Evolutionary conservation across 2,113 vertebrate genomes (phyloP).

Genomic region (Pelusios castaneus): DNA sequence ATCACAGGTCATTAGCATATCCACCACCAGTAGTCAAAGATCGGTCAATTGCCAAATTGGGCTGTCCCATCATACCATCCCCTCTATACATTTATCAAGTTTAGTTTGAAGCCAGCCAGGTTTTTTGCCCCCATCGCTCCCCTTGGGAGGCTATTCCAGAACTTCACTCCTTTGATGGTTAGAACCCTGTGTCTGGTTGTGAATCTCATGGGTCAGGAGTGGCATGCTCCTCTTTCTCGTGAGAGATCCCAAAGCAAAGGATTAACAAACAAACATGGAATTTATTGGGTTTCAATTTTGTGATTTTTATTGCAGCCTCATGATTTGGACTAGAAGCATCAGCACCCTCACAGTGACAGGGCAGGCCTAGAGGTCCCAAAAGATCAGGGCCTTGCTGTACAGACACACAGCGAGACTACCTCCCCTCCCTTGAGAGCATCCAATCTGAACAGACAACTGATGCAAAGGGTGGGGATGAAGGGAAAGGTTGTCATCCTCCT

Average conservation of each 20-base stretch:
- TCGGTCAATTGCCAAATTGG: too few species aligned
- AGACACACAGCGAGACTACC: neutral
- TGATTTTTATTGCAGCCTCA: neutral
- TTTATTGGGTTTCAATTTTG: neutral
- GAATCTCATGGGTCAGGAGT: neutral
- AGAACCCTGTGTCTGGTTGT: neutral
- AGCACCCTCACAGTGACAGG: neutral
- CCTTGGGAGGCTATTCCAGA: too few species aligned
- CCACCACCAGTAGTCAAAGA: too few species aligned
- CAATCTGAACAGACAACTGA: neutral
- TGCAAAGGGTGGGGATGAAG: neutral
- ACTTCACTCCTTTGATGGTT: too few species aligned
- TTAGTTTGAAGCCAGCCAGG: too few species aligned
- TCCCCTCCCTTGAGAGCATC: neutral
- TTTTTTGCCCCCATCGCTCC: too few species aligned
- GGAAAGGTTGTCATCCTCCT: neutral
- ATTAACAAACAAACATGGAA: neutral
- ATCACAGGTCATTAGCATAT: too few species aligned
- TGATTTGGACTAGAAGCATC: neutral
- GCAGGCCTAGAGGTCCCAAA: neutral
- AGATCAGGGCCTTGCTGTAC: neutral
- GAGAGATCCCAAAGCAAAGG: neutral
- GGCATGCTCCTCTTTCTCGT: neutral
- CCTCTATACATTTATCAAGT: too few species aligned
- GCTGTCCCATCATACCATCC: too few species aligned